Conservation (phyloP, 2,888 invertebrate species). For the Drosophila rellima region DNA sequence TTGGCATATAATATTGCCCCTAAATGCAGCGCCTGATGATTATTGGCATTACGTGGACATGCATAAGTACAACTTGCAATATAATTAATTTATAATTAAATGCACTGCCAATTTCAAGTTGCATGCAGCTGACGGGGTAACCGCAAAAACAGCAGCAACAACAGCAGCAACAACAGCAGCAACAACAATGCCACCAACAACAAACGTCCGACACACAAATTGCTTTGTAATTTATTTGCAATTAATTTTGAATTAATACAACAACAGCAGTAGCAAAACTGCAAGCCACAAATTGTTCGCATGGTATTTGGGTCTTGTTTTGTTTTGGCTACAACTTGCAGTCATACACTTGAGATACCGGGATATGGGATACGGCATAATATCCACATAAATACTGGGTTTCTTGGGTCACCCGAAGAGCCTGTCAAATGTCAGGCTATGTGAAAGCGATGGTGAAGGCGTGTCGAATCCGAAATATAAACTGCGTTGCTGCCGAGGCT, state of each 20-base stretch:
- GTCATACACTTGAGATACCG: conserved; percentile 45
- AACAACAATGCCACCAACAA: conserved; percentile 23
- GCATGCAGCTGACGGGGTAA: conserved; percentile 73
- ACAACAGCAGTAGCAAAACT: conserved; percentile 47
- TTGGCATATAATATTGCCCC: conserved; percentile 62
- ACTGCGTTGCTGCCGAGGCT: conserved; percentile 22
- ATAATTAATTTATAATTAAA: conserved; percentile 81
- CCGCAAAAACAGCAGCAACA: conserved; percentile 40
- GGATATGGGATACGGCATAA: conserved; percentile 20
- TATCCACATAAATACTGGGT: conserved; percentile 52
- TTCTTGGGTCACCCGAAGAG: conserved; percentile 39
- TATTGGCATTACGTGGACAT: conserved; percentile 77
- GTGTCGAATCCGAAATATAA: conserved; percentile 39
- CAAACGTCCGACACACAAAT: conserved; percentile 73
- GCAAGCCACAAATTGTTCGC: conserved; percentile 58
- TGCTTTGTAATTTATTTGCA: conserved; percentile 80
- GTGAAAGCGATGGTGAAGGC: conserved; percentile 55
- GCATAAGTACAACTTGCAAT: conserved; percentile 74
- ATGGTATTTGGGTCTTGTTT: conserved; percentile 71
- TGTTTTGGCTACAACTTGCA: conserved; percentile 48
- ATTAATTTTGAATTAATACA: conserved; percentile 81
- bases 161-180: conserved; percentile 17
- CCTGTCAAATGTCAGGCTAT: conserved; percentile 60
- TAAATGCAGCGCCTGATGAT: conserved; percentile 62
- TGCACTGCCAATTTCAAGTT: conserved; percentile 74